phyloP scores from a whole-genome alignment of 1,140 invertebrate genomes.

The Bombyx mandarina region DNA sequence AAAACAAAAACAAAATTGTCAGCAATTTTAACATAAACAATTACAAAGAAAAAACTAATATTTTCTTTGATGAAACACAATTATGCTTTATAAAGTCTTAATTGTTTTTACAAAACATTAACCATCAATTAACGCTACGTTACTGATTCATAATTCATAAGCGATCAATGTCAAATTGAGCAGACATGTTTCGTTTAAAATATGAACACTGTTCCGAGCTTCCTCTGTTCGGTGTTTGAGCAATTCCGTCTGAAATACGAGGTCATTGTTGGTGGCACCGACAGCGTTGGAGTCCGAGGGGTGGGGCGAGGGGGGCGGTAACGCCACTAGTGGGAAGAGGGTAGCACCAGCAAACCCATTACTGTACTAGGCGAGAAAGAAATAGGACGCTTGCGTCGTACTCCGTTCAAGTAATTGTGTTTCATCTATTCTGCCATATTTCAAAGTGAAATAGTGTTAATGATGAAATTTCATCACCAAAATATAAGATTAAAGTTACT shows the following conservation, averaged over 20 bases:
- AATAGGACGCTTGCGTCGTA: constrained; percentile 55
- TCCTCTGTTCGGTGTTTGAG: constrained; percentile 62
- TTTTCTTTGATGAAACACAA: too few species aligned
- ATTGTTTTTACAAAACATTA: too few species aligned
- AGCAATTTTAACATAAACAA: too few species aligned
- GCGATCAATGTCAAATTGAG: neutral
- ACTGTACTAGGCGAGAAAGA: constrained; percentile 56
- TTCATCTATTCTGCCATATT: constrained; percentile 48
- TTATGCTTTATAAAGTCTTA: too few species aligned
- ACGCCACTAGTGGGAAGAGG: constrained; percentile 30
- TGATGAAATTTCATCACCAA: constrained; percentile 21
- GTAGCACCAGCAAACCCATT: constrained; percentile 52
- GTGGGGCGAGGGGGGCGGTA: constrained; percentile 26
- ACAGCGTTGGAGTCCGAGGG: constrained; percentile 38
- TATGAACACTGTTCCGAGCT: constrained; percentile 40
- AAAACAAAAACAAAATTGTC: too few species aligned
- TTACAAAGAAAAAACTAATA: too few species aligned
- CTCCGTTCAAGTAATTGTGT: constrained; percentile 63
- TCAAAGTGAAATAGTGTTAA: constrained; percentile 26
- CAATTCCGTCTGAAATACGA: constrained; percentile 68
- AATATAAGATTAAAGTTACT: neutral
- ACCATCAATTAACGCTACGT: too few species aligned
- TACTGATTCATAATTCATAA: too few species aligned
- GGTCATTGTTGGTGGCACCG: constrained; percentile 66
- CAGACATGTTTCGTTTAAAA: neutral